Base-by-base conservation (phyloP, 23 tunicate species). In the Halocynthia aurantium region DNA sequence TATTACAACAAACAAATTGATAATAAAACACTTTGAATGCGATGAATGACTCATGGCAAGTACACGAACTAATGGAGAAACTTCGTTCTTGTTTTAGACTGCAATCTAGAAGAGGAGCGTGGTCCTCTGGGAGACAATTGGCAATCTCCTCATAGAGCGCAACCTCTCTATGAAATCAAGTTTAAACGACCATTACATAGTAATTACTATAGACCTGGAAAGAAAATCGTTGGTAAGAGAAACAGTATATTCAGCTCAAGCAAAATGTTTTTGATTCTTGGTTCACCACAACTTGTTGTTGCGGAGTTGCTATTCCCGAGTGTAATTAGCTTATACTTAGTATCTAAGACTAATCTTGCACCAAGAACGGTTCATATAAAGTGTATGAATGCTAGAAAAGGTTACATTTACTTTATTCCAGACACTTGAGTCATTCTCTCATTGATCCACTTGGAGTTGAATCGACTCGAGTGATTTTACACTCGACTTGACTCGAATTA, bases 91-190 rank as follows among this genome's bases (percentile, higher is more conserved):
- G 31, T 65, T 10, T 65, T 65, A 65, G 70, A 65, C 22, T 65
- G 70, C 19, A 65, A 65, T 15, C 6, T 65, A 9, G 70, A 6
- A 65, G 70, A 65, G 22, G 70, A 65, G 19, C 70, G 70, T 65
- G 70, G 70, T 0, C 70, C 15, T 9, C 2, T 65, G 15, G 70
- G 70, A 65, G 31, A 40, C 10, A 65, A 65, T 49, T 65, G 70
- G 70, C 70, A 65, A 65, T 65, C 70, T 10, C 49, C 70, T 20
- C 22, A 11, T 8, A 9, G 22, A 10, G 6, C 22, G 5, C 22
- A 40, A 65, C 70, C 70, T 11, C 19, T 65, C 49, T 65, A 65
- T 2, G 70, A 65, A 65, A 11, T 65, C 10, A 49, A 15, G 31
- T 10, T 65, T 5, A 65, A 65, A 65, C 22, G 70, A 65, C 70